phyloP scores from a whole-genome alignment of 2,888 invertebrate species.

The Pocota personata region DNA sequence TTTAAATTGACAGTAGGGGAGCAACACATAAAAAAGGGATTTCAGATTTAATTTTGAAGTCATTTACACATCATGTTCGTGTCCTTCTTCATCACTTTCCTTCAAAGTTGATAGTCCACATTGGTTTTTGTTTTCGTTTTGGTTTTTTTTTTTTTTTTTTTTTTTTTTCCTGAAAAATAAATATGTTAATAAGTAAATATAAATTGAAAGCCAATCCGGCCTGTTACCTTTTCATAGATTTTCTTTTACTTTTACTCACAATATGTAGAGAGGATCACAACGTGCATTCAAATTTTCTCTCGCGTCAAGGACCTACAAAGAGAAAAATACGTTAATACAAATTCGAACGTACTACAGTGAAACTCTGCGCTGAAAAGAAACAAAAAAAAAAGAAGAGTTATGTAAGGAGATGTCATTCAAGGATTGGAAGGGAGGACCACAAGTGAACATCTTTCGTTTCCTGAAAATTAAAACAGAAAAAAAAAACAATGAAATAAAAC shows the following conservation, averaged over 20 bases:
- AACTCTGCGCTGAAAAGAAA: constrained; percentile 59
- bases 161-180: constrained; percentile 50
- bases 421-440: neutral
- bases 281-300: too few species aligned
- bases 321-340: constrained; percentile 74
- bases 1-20: constrained; percentile 55
- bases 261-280: constrained; percentile 21
- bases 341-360: constrained; percentile 9
- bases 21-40: constrained; percentile 51
- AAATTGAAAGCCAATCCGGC: neutral
- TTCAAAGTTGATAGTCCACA: neutral
- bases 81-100: neutral
- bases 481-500: constrained; percentile 61
- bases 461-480: constrained; percentile 42
- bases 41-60: constrained; percentile 33
- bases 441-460: constrained; percentile 49
- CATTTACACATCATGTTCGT: constrained; percentile 45
- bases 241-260: neutral
- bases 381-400: constrained; percentile 33
- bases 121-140: too few species aligned
- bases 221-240: constrained; percentile 30
- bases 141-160: neutral
- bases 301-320: constrained; percentile 46
- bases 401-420: neutral
- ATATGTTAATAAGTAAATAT: constrained; percentile 19